Evolutionary conservation across 1,140 invertebrate genomes (phyloP).

Genomic region (Drosophila dunni): DNA sequence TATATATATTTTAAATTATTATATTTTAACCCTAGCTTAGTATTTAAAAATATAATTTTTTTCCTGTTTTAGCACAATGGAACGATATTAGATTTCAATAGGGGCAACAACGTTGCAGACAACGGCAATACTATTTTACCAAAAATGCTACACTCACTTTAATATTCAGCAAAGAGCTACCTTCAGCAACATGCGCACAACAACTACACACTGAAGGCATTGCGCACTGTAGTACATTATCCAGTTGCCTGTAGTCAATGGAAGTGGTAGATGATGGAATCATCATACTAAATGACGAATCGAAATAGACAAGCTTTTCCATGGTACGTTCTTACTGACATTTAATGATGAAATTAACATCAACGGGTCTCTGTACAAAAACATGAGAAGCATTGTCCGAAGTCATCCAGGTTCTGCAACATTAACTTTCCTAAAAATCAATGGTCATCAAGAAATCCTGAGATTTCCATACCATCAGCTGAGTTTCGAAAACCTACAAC

Average conservation of each 20-base stretch:
- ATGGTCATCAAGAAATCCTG: slow-evolving; percentile 5
- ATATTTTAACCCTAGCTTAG: slow-evolving; percentile 10
- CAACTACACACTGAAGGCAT: too few species aligned
- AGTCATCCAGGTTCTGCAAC: too few species aligned
- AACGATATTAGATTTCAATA: neutral
- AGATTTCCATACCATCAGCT: neutral
- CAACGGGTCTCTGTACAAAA: neutral
- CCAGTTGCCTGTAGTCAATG: too few species aligned
- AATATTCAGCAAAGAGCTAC: too few species aligned
- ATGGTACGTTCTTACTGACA: too few species aligned
- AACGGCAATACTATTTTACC: neutral
- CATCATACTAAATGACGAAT: too few species aligned
- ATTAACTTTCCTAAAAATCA: slow-evolving; percentile 10
- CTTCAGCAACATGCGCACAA: too few species aligned
- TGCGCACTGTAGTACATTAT: too few species aligned
- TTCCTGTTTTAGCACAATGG: slow-evolving; percentile 1
- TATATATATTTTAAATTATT: too few species aligned
- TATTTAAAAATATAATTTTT: slow-evolving; percentile 13
- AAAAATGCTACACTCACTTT: neutral
- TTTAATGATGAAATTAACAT: too few species aligned
- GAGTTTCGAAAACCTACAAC: neutral
- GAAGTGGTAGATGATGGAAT: too few species aligned
- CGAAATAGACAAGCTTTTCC: too few species aligned
- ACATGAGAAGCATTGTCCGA: neutral
- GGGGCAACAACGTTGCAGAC: neutral